Conservation (phyloP, 2,888 invertebrate genomes). For the Panorpa germanica region DNA sequence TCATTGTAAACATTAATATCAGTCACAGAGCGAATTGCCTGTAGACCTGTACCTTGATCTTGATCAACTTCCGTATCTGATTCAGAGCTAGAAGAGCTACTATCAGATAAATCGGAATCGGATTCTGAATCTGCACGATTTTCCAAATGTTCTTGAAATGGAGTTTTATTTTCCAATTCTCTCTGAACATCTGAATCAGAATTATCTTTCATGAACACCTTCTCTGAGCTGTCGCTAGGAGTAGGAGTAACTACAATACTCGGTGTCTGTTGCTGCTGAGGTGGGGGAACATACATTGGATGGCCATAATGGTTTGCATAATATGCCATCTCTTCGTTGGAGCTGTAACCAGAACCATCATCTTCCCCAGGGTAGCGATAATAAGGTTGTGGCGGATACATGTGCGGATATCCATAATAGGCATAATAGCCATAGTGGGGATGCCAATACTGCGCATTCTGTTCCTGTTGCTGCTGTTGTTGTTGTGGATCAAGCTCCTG, state of each 20-base stretch:
- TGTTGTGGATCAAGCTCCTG: too few relatives aligned
- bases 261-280: too few relatives aligned
- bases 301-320: slow-evolving; percentile 14
- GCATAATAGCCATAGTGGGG: slow-evolving; percentile 16
- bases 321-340: slow-evolving; percentile 24
- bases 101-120: slow-evolving; percentile 12
- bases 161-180: too few relatives aligned
- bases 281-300: slow-evolving; percentile 9
- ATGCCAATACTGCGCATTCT: slow-evolving; percentile 20
- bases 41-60: slow-evolving; percentile 17
- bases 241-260: slow-evolving; percentile 22
- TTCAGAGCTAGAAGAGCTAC: too few relatives aligned
- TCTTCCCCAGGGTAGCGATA: slow-evolving; percentile 15
- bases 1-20: slow-evolving; percentile 27
- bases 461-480: slow-evolving; percentile 14
- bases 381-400: slow-evolving; percentile 18
- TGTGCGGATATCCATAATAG: slow-evolving; percentile 13
- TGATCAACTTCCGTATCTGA: slow-evolving; percentile 9
- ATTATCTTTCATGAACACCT: neutral
- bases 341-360: slow-evolving; percentile 23
- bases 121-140: slow-evolving; percentile 11
- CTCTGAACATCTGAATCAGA: slow-evolving; percentile 7
- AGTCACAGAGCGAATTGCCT: slow-evolving; percentile 30
- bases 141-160: too few relatives aligned
- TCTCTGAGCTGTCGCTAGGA: slow-evolving; percentile 16